These are phyloP conservation scores for Lacerta agilis DNA, from an alignment of 2,797 vertebrate genomes.

Conservation along the genomic window DNA sequence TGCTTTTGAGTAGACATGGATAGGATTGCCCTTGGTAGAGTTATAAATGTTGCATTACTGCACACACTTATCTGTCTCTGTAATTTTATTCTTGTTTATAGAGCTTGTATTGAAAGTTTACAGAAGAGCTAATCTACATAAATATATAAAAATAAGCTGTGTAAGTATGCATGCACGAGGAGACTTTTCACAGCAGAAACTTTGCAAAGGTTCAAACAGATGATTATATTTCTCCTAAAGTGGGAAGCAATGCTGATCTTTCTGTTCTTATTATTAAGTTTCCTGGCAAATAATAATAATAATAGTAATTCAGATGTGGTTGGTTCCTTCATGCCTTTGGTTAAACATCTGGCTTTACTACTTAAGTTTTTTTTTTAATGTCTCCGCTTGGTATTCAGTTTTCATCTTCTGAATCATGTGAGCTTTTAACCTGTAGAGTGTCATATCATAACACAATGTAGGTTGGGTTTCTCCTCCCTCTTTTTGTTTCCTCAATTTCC, in stretches of 20 bases:
- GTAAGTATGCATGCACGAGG: not conserved
- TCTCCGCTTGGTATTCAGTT: slow-evolving; percentile 34
- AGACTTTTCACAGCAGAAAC: slow-evolving; percentile 5
- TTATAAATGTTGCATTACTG: not conserved
- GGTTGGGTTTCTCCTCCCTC: not conserved
- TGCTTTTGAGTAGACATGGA: not conserved
- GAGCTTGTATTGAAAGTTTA: not conserved
- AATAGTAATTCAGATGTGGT: slow-evolving; percentile 20
- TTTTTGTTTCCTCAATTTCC: slow-evolving; percentile 5
- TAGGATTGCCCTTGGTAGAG: not conserved
- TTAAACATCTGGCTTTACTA: slow-evolving; percentile 52
- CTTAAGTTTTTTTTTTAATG: slow-evolving; percentile 19
- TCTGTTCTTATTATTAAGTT: slow-evolving; percentile 41
- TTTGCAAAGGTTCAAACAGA: not conserved
- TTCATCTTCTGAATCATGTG: slow-evolving; percentile 38
- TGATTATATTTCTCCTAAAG: slow-evolving; percentile 3
- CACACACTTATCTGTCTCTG: not conserved
- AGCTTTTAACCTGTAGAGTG: slow-evolving; percentile 15
- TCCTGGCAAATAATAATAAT: slow-evolving; percentile 35
- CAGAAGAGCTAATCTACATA: not conserved
- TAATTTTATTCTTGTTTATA: not conserved
- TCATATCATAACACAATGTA: not conserved
- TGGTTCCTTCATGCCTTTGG: slow-evolving; percentile 48
- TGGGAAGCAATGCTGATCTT: slow-evolving; percentile 21
- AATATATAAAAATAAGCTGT: not conserved